Conservation (phyloP, 2,797 vertebrate species). For the Anas flavirostris region DNA sequence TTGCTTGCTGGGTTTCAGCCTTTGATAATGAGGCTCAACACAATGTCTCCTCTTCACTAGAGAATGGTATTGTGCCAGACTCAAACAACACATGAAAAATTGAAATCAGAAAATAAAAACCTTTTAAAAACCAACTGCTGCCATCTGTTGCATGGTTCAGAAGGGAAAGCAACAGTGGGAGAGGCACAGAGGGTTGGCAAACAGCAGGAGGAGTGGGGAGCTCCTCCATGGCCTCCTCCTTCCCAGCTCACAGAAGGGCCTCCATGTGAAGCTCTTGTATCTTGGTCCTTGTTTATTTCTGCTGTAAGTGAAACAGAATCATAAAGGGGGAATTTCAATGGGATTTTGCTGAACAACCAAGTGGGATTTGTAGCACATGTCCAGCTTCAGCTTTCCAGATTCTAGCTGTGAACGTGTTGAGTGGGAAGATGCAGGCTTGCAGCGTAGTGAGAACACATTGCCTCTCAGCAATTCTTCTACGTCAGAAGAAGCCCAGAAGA, state of each 20-base stretch:
- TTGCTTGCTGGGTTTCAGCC: conserved; percentile 76
- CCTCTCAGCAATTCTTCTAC: too few relatives aligned
- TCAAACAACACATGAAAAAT: conserved; percentile 71
- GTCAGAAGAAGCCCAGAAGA: neutral
- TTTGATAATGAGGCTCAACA: conserved; percentile 80
- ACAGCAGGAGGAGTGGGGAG: neutral
- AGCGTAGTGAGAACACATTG: neutral
- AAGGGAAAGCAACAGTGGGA: neutral
- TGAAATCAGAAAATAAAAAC: conserved; percentile 74
- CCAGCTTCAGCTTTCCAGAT: neutral
- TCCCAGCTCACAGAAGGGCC: neutral
- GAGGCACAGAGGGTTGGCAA: neutral
- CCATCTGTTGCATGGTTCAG: conserved; percentile 43
- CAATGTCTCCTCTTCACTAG: conserved; percentile 66
- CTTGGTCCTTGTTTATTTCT: neutral
- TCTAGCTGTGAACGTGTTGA: neutral
- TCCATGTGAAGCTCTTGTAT: neutral
- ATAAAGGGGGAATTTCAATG: neutral
- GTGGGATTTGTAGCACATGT: neutral
- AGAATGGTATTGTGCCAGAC: conserved; percentile 67
- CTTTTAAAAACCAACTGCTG: conserved; percentile 55
- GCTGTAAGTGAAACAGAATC: neutral
- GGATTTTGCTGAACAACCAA: neutral
- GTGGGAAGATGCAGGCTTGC: neutral
- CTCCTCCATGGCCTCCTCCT: neutral